Percentiles rank a stretch among this genome's conserved stretches.
Evolutionary conservation across 2,888 invertebrate species (phyloP).

Genomic region (Spodoptera exigua): DNA sequence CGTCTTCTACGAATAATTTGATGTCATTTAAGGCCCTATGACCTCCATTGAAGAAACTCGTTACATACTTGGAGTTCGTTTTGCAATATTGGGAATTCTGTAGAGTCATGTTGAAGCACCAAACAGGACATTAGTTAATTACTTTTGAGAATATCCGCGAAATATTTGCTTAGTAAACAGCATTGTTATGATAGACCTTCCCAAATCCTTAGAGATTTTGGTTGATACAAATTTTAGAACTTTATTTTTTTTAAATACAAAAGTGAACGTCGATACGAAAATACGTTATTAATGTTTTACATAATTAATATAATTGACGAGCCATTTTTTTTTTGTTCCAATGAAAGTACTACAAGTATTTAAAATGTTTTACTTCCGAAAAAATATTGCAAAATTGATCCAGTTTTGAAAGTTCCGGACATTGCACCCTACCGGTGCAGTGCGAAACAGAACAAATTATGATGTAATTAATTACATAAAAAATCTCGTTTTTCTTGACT

Average conservation of each 20-base stretch:
- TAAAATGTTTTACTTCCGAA: conserved; percentile 29
- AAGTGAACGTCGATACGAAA: neutral
- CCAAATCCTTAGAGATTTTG: neutral
- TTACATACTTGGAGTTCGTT: conserved; percentile 25
- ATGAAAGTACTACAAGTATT: conserved; percentile 11
- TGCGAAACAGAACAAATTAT: conserved; percentile 5
- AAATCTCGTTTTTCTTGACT: neutral
- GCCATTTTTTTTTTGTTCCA: neutral
- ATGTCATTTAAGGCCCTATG: conserved; percentile 32
- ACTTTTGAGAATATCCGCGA: conserved; percentile 7
- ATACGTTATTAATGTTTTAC: no score
- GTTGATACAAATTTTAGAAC: no score
- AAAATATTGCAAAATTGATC: conserved; percentile 17
- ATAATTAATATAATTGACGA: neutral
- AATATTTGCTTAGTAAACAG: neutral
- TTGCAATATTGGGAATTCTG: conserved; percentile 41
- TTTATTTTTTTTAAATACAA: neutral
- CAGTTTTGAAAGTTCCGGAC: conserved; percentile 39
- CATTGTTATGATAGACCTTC: neutral
- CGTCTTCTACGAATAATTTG: conserved; percentile 38
- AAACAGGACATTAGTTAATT: conserved; percentile 40
- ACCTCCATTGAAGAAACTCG: conserved; percentile 46
- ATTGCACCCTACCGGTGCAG: conserved; percentile 29
- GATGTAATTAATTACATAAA: conserved; percentile 43
- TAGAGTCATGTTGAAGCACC: conserved; percentile 33